Evolutionary conservation across 2,113 vertebrate genomes (phyloP).

Genomic region (Muntiacus muntjak): DNA sequence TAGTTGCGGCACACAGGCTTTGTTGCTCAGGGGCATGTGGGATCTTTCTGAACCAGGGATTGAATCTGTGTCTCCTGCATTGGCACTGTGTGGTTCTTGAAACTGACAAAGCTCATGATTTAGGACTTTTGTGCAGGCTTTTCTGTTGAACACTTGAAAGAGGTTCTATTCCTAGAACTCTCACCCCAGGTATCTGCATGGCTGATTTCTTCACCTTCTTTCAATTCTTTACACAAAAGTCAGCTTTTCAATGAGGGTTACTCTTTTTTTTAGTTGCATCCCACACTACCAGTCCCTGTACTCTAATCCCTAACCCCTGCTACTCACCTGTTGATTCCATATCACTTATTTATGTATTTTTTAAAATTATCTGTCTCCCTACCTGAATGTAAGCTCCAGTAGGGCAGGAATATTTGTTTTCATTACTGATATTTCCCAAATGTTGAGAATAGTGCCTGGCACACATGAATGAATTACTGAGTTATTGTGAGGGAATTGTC

Average conservation of each 20-base stretch:
- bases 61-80: background rate
- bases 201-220: background rate
- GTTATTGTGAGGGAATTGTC: background rate
- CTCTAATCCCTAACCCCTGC: background rate
- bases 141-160: background rate
- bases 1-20: background rate
- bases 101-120: background rate
- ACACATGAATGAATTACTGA: background rate
- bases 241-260: background rate
- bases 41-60: background rate
- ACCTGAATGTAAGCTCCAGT: background rate
- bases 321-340: background rate
- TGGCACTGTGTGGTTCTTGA: background rate
- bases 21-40: background rate
- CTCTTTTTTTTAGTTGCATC: background rate
- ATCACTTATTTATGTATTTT: background rate
- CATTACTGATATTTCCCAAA: background rate
- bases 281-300: background rate
- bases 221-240: background rate
- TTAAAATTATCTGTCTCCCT: background rate
- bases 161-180: background rate
- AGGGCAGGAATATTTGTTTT: background rate
- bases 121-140: background rate
- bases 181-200: background rate
- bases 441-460: background rate